Base-by-base conservation (phyloP, 2,888 invertebrate genomes). In the Epinotia brunnichana region DNA sequence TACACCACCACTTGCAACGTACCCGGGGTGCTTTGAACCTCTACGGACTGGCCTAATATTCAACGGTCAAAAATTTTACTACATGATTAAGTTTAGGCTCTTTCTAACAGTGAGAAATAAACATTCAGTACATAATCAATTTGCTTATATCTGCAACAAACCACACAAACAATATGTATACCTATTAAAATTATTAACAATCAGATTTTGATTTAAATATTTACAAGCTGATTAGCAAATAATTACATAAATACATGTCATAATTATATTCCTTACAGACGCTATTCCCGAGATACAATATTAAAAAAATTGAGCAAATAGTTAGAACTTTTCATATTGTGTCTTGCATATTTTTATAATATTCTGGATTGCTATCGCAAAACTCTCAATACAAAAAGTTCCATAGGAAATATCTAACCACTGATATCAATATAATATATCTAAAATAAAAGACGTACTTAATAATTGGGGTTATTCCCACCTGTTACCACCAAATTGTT, bases 281-380 rank as follows among this genome's bases (percentile, higher is more conserved):
- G 77, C 77, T 78, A 77, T 78, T 77, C 74, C 77, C 78, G 73
- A 76, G 69, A 74, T 76, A 77, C n/a, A n/a, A n/a, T n/a, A n/a
- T n/a, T 78, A 79, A 79, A 74, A 79, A 78, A 80, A 80, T 85
- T 85, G 85, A 85, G 83, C 83, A 83, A 82, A 77, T 75, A 72
- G 76, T 78, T 70, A 71, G 51, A 70, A 70, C 70, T 48, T 51
- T 56, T 62, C 21, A 62, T 64, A 63, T 53, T 61, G 60, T 41
- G 63, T 66, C 66, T 66, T 51, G 57, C 24, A 57, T 13, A 15
- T 29, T 19, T 17, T 17, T 24, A 15, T 9, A 44, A n/a, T 63
- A 19, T 29, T 51, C 57, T 41, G 13, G 3, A 19, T 17, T 17
- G 17, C 10, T 48, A 56, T n/a, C 10, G 15, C 51, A 59, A 57